A percentile compares a stretch with the other conserved stretches of the same genome.
phyloP scores from a whole-genome alignment of 2,888 invertebrate species.

The Meandrusa payeni region DNA sequence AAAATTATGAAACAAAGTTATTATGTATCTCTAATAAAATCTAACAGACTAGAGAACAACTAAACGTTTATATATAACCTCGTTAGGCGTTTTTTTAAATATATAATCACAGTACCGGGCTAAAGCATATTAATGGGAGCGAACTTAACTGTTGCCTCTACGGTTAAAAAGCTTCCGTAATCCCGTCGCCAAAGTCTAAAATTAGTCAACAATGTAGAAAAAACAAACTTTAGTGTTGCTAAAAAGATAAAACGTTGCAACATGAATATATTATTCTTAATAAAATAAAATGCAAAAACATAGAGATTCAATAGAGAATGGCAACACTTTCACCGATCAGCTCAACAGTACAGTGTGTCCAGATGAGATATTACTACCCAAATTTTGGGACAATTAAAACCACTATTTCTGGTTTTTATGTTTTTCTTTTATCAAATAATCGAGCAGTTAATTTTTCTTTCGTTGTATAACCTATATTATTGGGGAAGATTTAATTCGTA shows the following conservation, averaged over 20 bases:
- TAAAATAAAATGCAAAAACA: slow-evolving; percentile 6
- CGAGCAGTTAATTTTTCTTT: no score
- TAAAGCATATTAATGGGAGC: slow-evolving; percentile 23
- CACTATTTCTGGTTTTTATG: no score
- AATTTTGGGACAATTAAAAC: no score
- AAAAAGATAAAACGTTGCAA: background rate
- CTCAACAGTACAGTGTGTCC: no score
- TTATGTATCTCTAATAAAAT: slow-evolving; percentile 39
- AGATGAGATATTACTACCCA: no score
- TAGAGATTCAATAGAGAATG: slow-evolving; percentile 29
- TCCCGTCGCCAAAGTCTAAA: slow-evolving; percentile 17
- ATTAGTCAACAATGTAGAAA: slow-evolving; percentile 18
- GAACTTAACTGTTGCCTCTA: slow-evolving; percentile 26
- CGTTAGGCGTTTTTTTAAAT: slow-evolving; percentile 30
- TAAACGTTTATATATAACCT: slow-evolving; percentile 62
- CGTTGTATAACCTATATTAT: no score
- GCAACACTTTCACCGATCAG: slow-evolving; percentile 8
- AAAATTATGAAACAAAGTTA: slow-evolving; percentile 43
- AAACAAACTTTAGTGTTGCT: background rate
- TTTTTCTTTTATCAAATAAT: no score
- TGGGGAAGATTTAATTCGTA: no score
- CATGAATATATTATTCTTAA: slow-evolving; percentile 2
- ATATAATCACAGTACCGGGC: slow-evolving; percentile 42
- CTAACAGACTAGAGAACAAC: slow-evolving; percentile 75
- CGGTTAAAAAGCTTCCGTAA: slow-evolving; percentile 43